These are phyloP conservation scores for Chlorodrepanis virens DNA, from an alignment of 2,113 vertebrate genomes.

Conservation along the genomic window DNA sequence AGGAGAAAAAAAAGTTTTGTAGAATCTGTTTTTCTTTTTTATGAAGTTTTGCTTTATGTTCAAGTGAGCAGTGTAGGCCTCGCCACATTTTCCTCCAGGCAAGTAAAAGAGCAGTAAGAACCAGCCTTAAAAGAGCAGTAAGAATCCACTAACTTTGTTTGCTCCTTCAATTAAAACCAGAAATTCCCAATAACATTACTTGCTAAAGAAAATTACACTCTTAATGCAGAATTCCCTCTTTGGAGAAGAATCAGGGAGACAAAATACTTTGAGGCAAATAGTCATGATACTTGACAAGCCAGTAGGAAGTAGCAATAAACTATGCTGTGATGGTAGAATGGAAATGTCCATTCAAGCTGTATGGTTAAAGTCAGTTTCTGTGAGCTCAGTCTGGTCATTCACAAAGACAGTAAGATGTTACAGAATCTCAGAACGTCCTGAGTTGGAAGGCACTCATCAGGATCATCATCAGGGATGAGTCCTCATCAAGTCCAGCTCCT, in stretches of 20 bases:
- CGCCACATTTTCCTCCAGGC: background rate
- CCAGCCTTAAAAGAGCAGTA: background rate
- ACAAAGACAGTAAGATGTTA: background rate
- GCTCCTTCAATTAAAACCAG: background rate
- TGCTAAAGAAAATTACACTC: background rate
- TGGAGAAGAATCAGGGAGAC: background rate
- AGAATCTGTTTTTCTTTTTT: background rate
- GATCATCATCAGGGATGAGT: background rate
- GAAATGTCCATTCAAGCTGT: background rate
- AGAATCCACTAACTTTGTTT: background rate
- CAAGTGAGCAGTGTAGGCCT: background rate
- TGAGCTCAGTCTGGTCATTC: background rate
- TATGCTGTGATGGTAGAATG: background rate
- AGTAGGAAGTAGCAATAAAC: background rate
- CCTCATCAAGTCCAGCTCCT: background rate
- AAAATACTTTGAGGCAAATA: background rate
- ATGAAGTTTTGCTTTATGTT: background rate
- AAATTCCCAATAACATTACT: background rate
- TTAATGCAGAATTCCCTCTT: background rate
- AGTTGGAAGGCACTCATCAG: background rate
- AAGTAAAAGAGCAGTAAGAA: background rate
- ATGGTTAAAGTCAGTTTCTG: background rate
- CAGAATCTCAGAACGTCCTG: background rate
- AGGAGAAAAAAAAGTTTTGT: background rate
- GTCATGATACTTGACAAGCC: background rate